Evolutionary conservation across 2,113 vertebrate species (phyloP).

Genomic region (Aphelocoma coerulescens): DNA sequence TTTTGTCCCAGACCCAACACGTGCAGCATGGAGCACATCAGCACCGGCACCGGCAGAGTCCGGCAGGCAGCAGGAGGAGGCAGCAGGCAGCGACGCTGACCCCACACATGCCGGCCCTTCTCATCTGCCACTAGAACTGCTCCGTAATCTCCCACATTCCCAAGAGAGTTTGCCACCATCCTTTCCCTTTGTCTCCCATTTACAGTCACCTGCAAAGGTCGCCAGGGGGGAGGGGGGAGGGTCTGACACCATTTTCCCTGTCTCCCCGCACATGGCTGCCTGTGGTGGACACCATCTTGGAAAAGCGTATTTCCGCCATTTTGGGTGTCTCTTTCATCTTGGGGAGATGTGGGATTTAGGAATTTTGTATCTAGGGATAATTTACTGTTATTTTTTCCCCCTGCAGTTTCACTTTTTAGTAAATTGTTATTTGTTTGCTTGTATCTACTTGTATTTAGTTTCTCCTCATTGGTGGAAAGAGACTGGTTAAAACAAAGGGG

Average conservation of each 20-base stretch:
- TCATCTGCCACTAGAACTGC: background rate
- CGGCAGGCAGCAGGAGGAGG: background rate
- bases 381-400: background rate
- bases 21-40: background rate
- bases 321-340: background rate
- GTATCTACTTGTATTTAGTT: background rate
- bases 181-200: background rate
- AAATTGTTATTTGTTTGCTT: background rate
- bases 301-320: background rate
- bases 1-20: rapidly evolving
- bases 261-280: background rate
- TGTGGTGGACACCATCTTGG: rapidly evolving
- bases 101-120: rapidly evolving
- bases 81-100: background rate
- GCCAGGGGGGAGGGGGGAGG: too few relatives aligned
- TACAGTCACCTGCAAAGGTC: background rate
- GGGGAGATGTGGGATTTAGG: background rate
- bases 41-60: background rate
- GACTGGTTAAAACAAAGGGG: background rate
- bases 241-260: background rate
- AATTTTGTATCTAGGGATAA: background rate
- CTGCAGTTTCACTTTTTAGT: background rate
- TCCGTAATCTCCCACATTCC: background rate
- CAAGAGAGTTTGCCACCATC: too few relatives aligned
- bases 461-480: background rate